Evolutionary conservation across 1,140 invertebrate genomes (phyloP).

Genomic region (Teleogryllus occipitalis): DNA sequence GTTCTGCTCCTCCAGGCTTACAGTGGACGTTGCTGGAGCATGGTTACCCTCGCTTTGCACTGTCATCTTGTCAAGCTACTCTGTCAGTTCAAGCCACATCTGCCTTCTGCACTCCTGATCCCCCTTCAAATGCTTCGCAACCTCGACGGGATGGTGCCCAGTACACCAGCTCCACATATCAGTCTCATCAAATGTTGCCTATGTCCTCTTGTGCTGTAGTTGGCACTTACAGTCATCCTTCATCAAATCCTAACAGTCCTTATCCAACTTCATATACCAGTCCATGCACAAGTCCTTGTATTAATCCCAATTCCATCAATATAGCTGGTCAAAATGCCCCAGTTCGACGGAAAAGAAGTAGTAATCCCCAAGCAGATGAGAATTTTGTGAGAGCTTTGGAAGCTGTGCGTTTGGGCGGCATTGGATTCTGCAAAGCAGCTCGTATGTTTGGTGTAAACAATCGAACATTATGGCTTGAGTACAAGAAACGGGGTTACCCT

Average conservation of each 20-base stretch:
- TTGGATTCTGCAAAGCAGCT: constrained; percentile 76
- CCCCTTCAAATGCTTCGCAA: constrained; percentile 20
- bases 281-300: constrained; percentile 11
- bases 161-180: constrained; percentile 13
- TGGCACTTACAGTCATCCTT: constrained; percentile 34
- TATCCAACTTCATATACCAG: constrained; percentile 7
- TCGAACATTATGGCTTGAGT: constrained; percentile 72
- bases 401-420: constrained; percentile 68
- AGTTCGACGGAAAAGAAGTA: constrained; percentile 46
- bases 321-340: constrained; percentile 23
- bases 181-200: constrained; percentile 18
- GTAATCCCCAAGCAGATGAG: constrained; percentile 66
- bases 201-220: constrained; percentile 17
- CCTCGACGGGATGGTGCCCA: constrained; percentile 12
- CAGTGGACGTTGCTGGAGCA: constrained; percentile 62
- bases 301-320: neutral
- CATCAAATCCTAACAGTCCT: constrained; percentile 24
- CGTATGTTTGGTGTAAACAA: constrained; percentile 74
- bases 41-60: constrained; percentile 51
- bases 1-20: constrained; percentile 46
- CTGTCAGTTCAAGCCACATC: constrained; percentile 40
- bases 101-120: constrained; percentile 37
- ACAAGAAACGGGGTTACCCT: constrained; percentile 71
- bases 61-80: constrained; percentile 49
- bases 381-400: constrained; percentile 69